Evolutionary conservation across 2,113 vertebrate species (phyloP), one percentile per base, ranked within the genome.

Genomic region (Caloenas nicobarica): DNA sequence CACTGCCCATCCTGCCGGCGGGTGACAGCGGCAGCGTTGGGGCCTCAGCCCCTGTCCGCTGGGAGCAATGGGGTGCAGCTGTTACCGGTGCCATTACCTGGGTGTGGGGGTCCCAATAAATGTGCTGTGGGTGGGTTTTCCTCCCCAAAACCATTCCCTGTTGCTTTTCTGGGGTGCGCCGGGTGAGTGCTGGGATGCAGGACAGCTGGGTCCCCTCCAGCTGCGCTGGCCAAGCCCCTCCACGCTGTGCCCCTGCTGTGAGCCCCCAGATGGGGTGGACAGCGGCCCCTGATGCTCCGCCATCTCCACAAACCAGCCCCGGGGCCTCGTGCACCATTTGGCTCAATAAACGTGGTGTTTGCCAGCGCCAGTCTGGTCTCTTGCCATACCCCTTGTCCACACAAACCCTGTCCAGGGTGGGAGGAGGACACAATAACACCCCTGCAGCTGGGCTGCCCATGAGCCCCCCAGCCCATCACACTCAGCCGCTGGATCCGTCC

Each of bases 261-360:
- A 88, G 25, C 6, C 8, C 29, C 34, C 1, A 0, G 7, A 9
- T 0, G 0, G 26, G 34, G 23, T 0, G 1, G 19, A 6, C 2
- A 8, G 33, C 14, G 24, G 53, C n/a, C 42, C 21, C 65, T 53
- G 46, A 8, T 8, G 14, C 56, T 50, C 34, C 5, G 2, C 46
- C 17, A 15, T 4, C 22, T n/a, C 16, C 19, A 33, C 42, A 34
- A 50, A 26, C 40, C n/a, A 62, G 24, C 64, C 38, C 46, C 1
- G 6, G 38, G 18, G 7, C 40, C 31, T 28, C 5, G 1, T 1
- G 1, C 12, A 5, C 26, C 2, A 0, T 77, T 58, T 36, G 54
- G n/a, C 11, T 88, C 85, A 96, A 96, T 96, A 97, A 94, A 96
- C 1, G 1, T 1, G 1, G 36, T 3, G 1, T 77, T 77, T 50